phyloP scores from a whole-genome alignment of 1,140 invertebrate genomes.

The Helicoverpa zea region DNA sequence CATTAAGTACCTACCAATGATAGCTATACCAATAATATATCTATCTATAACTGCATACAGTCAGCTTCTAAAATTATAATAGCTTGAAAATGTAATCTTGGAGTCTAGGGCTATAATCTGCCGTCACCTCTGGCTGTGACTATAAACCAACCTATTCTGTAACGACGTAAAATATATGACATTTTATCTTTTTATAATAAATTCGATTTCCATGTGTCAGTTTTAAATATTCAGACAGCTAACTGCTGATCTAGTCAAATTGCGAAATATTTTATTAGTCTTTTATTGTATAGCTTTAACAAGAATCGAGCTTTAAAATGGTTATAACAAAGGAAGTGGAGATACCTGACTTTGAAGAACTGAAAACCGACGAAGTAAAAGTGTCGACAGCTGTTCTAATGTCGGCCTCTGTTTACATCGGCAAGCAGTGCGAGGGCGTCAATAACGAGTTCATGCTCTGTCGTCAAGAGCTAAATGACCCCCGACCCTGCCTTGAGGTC shows the following conservation, averaged over 20 bases:
- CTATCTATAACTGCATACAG: too few species aligned
- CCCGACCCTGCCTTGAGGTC: conserved; percentile 94
- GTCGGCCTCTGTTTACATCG: conserved; percentile 95
- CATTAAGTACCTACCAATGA: too few species aligned
- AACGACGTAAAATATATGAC: too few species aligned
- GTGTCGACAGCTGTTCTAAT: conserved; percentile 93
- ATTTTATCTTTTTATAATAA: too few species aligned
- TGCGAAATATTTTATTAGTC: background rate
- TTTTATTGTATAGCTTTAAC: background rate
- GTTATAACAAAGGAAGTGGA: conserved; percentile 89
- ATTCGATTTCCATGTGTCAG: too few species aligned
- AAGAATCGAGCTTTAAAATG: conserved; percentile 80
- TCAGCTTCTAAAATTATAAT: too few species aligned
- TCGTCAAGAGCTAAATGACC: conserved; percentile 93
- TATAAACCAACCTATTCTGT: too few species aligned
- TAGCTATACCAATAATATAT: too few species aligned
- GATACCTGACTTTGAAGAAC: conserved; percentile 93
- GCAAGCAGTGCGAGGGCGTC: conserved; percentile 94
- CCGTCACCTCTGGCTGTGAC: too few species aligned
- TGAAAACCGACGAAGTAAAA: conserved; percentile 94
- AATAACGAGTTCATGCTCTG: conserved; percentile 99
- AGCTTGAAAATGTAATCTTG: too few species aligned
- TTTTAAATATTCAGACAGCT: too few species aligned
- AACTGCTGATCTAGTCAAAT: background rate
- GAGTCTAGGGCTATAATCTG: too few species aligned